Evolutionary conservation across 2,113 vertebrate species (phyloP), one percentile per base, ranked within the genome.

Genomic region (Hippolais icterina): DNA sequence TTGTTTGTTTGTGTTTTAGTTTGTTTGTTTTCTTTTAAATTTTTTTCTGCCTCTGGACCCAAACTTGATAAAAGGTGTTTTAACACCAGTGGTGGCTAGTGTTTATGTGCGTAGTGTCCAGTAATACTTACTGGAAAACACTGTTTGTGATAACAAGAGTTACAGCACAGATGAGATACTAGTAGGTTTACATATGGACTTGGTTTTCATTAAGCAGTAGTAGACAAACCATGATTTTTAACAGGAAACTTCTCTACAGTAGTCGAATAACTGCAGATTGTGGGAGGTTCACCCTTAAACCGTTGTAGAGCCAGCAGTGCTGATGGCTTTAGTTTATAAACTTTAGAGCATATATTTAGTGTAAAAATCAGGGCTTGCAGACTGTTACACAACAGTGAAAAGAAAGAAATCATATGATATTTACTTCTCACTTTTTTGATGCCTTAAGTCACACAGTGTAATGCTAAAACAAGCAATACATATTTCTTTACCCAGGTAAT

Each of bases 361-460:
- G 31, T 56, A 14, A 60, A 79, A 90, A 86, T 27, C 50, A 27
- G 23, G 31, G 23, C 59, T 88, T 93, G 63, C 27, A 80, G 29
- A 15, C 50, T 47, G 21, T 93, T 96, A 79, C 39, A 24, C 79
- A 94, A 90, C 37, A 59, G 16, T n/a, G 31, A 35, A 83, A 88
- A 80, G 84, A 81, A 83, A 74, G 20, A 87, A 85, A 94, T 90
- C 95, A 64, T 60, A 72, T 86, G 82, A 80, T 74, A 20, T 0
- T 0, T 35, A 33, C 42, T 90, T 88, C 90, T 88, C 50, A 25
- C 46, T 93, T 88, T 94, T 92, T 85, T 59, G 41, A 39, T 80
- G 66, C 75, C 63, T 69, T 80, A 44, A 80, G 68, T 80, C 41
- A 69, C 8, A 4, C 14, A 31, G 5, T 6, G 7, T 77, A 31